phyloP scores from a whole-genome alignment of 1,140 invertebrate genomes.

The Oncopodura yosiiana region DNA sequence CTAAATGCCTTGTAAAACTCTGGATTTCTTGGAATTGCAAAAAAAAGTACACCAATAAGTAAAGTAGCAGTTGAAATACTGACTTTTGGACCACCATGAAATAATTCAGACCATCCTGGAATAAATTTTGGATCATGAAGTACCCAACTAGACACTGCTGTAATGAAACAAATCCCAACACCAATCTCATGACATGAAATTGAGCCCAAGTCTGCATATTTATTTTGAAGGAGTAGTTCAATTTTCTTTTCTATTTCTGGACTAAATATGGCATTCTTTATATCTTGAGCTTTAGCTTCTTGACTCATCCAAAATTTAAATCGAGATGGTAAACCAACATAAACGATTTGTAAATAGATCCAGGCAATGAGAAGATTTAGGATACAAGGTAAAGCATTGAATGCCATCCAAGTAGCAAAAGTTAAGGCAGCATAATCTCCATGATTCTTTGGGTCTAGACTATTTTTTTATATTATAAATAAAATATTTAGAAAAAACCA shows the following conservation, averaged over 20 bases:
- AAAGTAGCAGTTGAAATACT: conserved; percentile 20
- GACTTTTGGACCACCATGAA: conserved; percentile 46
- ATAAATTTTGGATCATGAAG: conserved; percentile 75
- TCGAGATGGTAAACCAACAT: conserved; percentile 51
- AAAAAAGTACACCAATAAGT: conserved; percentile 25
- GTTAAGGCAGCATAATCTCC: conserved; percentile 37
- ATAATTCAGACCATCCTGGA: conserved; percentile 60
- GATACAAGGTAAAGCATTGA: conserved; percentile 55
- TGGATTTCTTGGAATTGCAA: conserved; percentile 20
- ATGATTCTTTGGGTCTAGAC: conserved; percentile 30
- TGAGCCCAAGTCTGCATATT: conserved; percentile 65
- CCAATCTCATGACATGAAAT: conserved; percentile 67
- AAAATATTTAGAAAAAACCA: neutral
- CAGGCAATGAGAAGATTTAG: conserved; percentile 63
- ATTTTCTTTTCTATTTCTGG: conserved; percentile 34
- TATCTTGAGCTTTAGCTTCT: neutral
- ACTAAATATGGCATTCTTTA: conserved; percentile 22
- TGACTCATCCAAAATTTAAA: conserved; percentile 20
- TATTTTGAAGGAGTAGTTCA: conserved; percentile 48
- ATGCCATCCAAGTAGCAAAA: conserved; percentile 67
- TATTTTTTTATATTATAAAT: neutral
- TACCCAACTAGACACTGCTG: conserved; percentile 74
- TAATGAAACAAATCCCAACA: conserved; percentile 63
- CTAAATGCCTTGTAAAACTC: conserved; percentile 22
- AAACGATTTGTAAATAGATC: conserved; percentile 55